Evolutionary conservation across 2,113 vertebrate species (phyloP), one percentile per base, ranked within the genome.

Genomic region (Spea bombifrons): DNA sequence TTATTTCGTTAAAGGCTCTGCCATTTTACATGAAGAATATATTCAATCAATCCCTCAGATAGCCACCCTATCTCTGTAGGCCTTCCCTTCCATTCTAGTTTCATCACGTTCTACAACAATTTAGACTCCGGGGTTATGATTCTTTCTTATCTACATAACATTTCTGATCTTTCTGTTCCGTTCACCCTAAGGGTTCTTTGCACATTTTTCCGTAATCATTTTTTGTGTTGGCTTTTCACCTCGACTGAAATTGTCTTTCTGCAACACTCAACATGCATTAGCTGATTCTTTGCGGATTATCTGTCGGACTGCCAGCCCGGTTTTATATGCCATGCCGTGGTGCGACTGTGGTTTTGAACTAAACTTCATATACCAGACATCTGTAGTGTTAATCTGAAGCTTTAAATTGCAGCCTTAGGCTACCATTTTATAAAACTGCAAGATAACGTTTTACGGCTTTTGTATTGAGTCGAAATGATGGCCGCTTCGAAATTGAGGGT

Each of bases 201-300:
- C 61, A 66, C 47, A 6, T 3, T 66, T 52, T 46, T 75, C 59
- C 52, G 61, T 75, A 52, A 71, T 71, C 61, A 17, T 16, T 74
- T 59, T 72, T 57, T 59, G 30, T 67, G 64, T 44, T 50, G 47
- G 17, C 48, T 66, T 75, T 75, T 53, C 30, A 66, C 73, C 63
- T 66, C 63, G 50, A 45, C 45, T 44, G 52, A 75, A 66, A 55
- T 53, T 75, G 63, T 75, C 72, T 73, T 66, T 75, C 45, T 53
- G 48, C 30, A 66, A 43, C 47, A 44, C 63, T 70, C 75, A 59
- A 57, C 66, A 59, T 47, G 75, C n/a, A 76, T 76, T 76, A 70
- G 53, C 44, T 46, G 53, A 69, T 76, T 57, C 66, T 76, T 76
- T 52, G 69, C 75, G 69, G 66, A 49, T 69, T 76, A 49, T 13